Base-by-base conservation (phyloP, 2,113 vertebrate species). In the Aphyosemion australe region DNA sequence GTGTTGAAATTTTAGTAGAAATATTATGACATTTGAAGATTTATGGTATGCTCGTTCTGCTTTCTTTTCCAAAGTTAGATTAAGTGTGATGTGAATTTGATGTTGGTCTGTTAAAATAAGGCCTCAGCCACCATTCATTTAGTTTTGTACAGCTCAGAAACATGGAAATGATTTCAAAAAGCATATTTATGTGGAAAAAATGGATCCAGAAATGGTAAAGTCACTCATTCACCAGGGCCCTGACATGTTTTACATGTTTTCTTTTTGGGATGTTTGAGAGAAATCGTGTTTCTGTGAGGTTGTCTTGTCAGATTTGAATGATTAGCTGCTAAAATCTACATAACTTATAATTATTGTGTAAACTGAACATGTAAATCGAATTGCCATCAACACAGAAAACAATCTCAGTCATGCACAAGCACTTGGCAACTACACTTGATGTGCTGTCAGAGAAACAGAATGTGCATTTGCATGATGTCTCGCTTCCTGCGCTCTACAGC, bases 1-100 rank as follows among this genome's bases (percentile, higher is more conserved):
- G 46, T 65, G 51, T 58, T 14, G 16, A 71, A 42, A 9, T n/a
- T 65, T 62, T 53, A 26, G n/a, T 12, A 61, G 32, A 31, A 41
- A 26, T 13, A 49, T 16, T 31, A 34, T 50, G 43, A 69, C 41
- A 54, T 26, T 26, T 50, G 12, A 18, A n/a, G 42, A 47, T 48
- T 49, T 19, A 14, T 13, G 15, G 0, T 18, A 39, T 41, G 32
- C 53, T 20, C 26, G 12, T 8, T 45, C 55, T 32, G 10, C 34
- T 64, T 8, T 59, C 5, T 32, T 57, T 18, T 3, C 13, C 42
- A 12, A 43, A 46, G 46, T 52, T 46, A 51, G 16, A 39, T 20
- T 0, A 42, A 56, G 48, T 45, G 47, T 59, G 20, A 59, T 20
- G 21, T 53, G 57, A 43, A 31, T 45, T 46, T 45, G 6, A 7